These are phyloP conservation scores for Cebidichthys violaceus DNA, from an alignment of 2,113 vertebrate genomes.

Conservation along the genomic window DNA sequence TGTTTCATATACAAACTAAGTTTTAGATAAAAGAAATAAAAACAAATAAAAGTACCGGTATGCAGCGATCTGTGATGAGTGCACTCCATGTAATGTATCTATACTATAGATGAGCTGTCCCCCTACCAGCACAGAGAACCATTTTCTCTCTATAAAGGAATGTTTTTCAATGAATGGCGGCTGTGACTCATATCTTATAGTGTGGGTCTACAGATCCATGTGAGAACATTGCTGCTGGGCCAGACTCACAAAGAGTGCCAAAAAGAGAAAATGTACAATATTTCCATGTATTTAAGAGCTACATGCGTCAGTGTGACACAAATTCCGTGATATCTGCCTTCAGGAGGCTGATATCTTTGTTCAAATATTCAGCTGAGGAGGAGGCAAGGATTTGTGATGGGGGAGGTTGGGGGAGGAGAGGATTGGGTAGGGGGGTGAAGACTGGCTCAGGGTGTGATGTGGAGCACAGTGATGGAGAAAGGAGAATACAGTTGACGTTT, in stretches of 20 bases:
- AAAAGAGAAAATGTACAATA: slow-evolving; percentile 42
- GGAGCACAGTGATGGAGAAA: slow-evolving; percentile 58
- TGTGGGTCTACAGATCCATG: slow-evolving; percentile 38
- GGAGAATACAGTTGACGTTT: slow-evolving; percentile 55
- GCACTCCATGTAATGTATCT: neutral
- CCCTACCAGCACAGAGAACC: neutral
- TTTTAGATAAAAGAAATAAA: neutral
- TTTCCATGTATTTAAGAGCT: slow-evolving; percentile 43
- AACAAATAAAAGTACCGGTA: neutral
- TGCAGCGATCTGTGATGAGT: neutral
- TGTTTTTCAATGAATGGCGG: slow-evolving; percentile 42
- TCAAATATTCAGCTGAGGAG: slow-evolving; percentile 68
- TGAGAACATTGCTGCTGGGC: slow-evolving; percentile 23
- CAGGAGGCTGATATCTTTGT: slow-evolving; percentile 62
- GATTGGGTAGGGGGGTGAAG: neutral
- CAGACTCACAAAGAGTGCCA: slow-evolving; percentile 17
- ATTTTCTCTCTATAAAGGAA: slow-evolving; percentile 27
- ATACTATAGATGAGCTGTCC: neutral
- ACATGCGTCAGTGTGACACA: slow-evolving; percentile 57
- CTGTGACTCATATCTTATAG: slow-evolving; percentile 61
- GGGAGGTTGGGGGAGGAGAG: slow-evolving; percentile 5
- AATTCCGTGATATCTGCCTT: slow-evolving; percentile 38
- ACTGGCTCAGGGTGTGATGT: slow-evolving; percentile 48
- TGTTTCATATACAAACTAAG: neutral
- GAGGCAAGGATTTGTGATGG: slow-evolving; percentile 49